Conservation (phyloP, 2,113 vertebrate species). For the Sylvietta virens region DNA sequence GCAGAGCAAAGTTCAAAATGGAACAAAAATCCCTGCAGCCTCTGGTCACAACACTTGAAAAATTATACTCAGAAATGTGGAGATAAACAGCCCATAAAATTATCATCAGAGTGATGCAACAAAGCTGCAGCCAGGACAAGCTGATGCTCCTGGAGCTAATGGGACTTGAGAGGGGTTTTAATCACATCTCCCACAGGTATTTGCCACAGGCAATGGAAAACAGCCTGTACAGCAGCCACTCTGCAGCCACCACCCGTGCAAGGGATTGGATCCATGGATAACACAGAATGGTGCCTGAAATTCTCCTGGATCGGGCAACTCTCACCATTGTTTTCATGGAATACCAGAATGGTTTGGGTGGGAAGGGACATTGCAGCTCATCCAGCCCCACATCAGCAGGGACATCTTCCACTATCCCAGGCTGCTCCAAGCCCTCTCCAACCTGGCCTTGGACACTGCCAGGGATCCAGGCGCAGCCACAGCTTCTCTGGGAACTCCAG, state of each 20-base stretch:
- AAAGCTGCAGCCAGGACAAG: not conserved
- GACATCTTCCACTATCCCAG: fast-evolving
- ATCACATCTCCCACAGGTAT: fast-evolving
- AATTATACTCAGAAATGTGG: not conserved
- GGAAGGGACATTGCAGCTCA: not conserved
- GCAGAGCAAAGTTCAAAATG: not conserved
- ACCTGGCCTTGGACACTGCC: fast-evolving
- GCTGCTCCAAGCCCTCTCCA: fast-evolving
- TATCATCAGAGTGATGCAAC: not conserved
- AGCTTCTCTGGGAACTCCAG: not conserved
- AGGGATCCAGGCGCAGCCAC: not conserved
- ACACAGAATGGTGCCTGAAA: not conserved
- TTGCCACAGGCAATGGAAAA: not conserved
- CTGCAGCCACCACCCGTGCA: not conserved
- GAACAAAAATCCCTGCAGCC: not conserved
- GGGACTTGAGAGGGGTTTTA: not conserved
- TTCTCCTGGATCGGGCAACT: not conserved
- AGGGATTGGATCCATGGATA: not conserved
- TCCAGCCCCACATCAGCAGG: not conserved
- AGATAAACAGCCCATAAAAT: not conserved
- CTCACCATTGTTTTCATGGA: not conserved
- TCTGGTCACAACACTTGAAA: not conserved
- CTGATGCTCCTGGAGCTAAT: not conserved
- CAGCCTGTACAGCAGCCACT: not conserved
- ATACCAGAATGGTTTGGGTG: not conserved